Percentiles rank a stretch among this genome's conserved stretches.
Evolutionary conservation across 2,113 vertebrate genomes (phyloP).

Genomic region (Pipra filicauda): DNA sequence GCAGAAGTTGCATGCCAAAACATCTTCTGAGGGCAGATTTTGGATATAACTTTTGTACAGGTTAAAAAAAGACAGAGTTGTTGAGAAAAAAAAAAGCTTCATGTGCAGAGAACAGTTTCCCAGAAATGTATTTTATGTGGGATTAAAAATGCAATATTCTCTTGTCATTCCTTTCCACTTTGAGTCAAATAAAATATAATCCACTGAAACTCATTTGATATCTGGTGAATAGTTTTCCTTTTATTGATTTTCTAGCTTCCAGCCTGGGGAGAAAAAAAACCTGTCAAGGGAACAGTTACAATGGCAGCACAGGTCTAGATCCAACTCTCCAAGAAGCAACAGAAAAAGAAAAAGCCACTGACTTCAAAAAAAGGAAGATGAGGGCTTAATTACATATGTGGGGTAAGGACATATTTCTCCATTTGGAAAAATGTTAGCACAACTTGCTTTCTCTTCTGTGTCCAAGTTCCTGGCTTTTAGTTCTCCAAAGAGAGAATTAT

Average conservation of each 20-base stretch:
- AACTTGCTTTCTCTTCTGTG: neutral
- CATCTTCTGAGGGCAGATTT: neutral
- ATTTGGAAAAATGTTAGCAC: neutral
- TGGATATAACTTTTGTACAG: neutral
- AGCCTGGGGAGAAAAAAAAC: neutral
- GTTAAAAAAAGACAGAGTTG: neutral
- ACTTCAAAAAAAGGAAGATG: slow-evolving; percentile 9
- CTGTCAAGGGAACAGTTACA: neutral
- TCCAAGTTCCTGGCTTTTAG: slow-evolving; percentile 4
- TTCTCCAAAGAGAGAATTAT: neutral
- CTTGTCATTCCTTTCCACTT: slow-evolving; percentile 50
- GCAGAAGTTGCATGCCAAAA: neutral
- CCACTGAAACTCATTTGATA: slow-evolving; percentile 29
- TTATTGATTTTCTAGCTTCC: slow-evolving; percentile 32
- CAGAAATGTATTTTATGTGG: slow-evolving; percentile 23
- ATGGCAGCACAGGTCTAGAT: neutral
- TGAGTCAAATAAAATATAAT: slow-evolving; percentile 40
- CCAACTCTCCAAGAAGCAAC: neutral
- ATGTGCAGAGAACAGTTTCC: neutral
- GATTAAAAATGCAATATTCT: slow-evolving; percentile 45
- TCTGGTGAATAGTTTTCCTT: slow-evolving; percentile 23
- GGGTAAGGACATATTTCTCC: neutral
- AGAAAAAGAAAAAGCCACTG: neutral
- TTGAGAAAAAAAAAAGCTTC: neutral
- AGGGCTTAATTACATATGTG: neutral